Percentiles rank a stretch among this genome's conserved stretches.
phyloP scores from a whole-genome alignment of 2,113 vertebrate genomes.

The Entosphenus tridentatus region DNA sequence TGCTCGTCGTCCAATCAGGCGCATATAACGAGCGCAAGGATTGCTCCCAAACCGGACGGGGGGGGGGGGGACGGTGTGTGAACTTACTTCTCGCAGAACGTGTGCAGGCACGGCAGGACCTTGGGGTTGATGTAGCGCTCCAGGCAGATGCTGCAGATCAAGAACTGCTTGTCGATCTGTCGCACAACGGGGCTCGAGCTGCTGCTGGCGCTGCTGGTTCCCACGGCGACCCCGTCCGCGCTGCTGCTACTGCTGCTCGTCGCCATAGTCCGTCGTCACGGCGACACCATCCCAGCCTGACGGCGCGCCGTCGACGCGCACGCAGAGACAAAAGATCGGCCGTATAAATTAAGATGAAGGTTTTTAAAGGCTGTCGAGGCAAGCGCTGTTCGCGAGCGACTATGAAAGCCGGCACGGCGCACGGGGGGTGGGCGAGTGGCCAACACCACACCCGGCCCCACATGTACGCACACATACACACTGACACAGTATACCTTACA shows the following conservation, averaged over 20 bases:
- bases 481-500: too few species aligned
- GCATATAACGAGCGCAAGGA: not conserved
- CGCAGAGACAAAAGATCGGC: too few species aligned
- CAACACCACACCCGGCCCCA: too few species aligned
- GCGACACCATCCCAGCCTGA: slow-evolving; percentile 4
- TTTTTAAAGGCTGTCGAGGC: too few species aligned
- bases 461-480: too few species aligned
- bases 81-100: slow-evolving; percentile 73
- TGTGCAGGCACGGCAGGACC: slow-evolving; percentile 61
- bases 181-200: slow-evolving; percentile 59
- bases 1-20: not conserved
- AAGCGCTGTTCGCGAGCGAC: too few species aligned
- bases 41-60: not conserved
- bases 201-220: slow-evolving; percentile 8
- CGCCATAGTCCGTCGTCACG: not conserved
- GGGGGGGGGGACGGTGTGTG: too few species aligned
- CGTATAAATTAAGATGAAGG: too few species aligned
- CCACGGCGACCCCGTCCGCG: slow-evolving; percentile 1
- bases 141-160: slow-evolving; percentile 81
- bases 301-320: too few species aligned
- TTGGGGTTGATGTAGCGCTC: slow-evolving; percentile 58
- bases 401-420: too few species aligned
- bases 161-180: slow-evolving; percentile 87
- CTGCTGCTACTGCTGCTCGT: not conserved
- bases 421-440: too few species aligned